A percentile compares a stretch with the other conserved stretches of the same genome.
Evolutionary conservation across 2,113 vertebrate genomes (phyloP).

Genomic region (Paedocypris sp.): DNA sequence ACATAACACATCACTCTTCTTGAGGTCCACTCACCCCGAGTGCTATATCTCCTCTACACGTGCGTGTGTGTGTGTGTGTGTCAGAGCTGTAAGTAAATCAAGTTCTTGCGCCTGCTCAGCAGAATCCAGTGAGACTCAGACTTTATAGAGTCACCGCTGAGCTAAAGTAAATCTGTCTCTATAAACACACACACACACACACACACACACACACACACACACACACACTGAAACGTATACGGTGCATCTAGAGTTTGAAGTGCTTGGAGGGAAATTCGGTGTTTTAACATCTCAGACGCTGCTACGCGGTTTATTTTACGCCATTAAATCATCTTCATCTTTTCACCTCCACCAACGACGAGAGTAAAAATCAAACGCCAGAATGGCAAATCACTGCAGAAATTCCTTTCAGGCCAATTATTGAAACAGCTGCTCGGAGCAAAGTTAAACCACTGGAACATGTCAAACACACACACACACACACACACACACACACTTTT

Average conservation of each 20-base stretch:
- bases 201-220: not conserved
- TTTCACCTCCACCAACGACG: too few species aligned
- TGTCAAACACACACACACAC: not conserved
- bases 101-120: constrained; percentile 13
- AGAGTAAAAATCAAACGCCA: too few species aligned
- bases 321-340: too few species aligned
- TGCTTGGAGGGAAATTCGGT: too few species aligned
- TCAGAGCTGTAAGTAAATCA: constrained; percentile 18
- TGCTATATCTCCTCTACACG: constrained; percentile 19
- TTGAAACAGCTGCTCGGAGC: not conserved
- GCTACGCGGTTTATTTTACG: too few species aligned
- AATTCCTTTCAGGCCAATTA: too few species aligned
- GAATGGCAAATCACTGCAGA: too few species aligned
- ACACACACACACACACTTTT: not conserved
- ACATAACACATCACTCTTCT: constrained; percentile 23
- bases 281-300: too few species aligned
- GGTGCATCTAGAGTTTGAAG: too few species aligned
- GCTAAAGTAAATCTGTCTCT: constrained; percentile 15
- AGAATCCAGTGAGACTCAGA: constrained; percentile 1
- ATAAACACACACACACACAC: constrained; percentile 11
- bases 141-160: constrained; percentile 21
- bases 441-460: too few species aligned
- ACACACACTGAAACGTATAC: too few species aligned
- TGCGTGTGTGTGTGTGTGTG: constrained; percentile 8
- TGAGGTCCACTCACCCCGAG: constrained; percentile 14